Evolutionary conservation across 2,888 invertebrate genomes (phyloP).

Genomic region (Eledone cirrhosa): DNA sequence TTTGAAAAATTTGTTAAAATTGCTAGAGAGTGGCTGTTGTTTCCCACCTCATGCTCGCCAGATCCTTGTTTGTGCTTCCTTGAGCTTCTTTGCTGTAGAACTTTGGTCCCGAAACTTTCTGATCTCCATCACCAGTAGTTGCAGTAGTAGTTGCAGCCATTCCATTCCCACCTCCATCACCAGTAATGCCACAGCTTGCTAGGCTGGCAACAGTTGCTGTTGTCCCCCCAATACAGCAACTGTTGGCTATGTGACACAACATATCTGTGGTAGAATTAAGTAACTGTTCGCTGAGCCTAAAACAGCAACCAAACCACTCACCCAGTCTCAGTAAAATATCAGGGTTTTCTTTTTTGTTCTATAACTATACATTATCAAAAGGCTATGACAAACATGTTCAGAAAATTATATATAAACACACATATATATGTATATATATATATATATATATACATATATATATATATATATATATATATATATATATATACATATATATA

Average conservation of each 20-base stretch:
- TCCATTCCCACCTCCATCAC: constrained; percentile 10
- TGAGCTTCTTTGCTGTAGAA: background rate
- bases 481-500: no score
- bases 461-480: no score
- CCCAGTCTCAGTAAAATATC: background rate
- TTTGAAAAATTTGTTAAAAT: background rate
- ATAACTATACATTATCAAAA: no score
- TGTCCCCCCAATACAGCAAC: constrained; percentile 28
- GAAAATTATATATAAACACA: no score
- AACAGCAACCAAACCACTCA: constrained; percentile 21
- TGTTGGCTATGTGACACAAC: constrained; percentile 27
- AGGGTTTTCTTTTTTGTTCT: background rate
- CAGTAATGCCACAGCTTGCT: constrained; percentile 25
- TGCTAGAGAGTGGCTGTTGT: constrained; percentile 1
- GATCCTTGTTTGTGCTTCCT: constrained; percentile 7
- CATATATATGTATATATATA: no score
- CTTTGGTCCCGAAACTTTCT: constrained; percentile 12
- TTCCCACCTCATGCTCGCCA: constrained; percentile 22
- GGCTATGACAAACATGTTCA: no score
- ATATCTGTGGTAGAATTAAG: constrained; percentile 24
- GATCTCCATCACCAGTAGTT: background rate
- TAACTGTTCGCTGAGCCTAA: constrained; percentile 26
- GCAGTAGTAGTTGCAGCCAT: background rate
- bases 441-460: no score
- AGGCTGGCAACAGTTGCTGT: constrained; percentile 16